Conservation (phyloP, 2,888 invertebrate species). For the Drosophila bunnanda region DNA sequence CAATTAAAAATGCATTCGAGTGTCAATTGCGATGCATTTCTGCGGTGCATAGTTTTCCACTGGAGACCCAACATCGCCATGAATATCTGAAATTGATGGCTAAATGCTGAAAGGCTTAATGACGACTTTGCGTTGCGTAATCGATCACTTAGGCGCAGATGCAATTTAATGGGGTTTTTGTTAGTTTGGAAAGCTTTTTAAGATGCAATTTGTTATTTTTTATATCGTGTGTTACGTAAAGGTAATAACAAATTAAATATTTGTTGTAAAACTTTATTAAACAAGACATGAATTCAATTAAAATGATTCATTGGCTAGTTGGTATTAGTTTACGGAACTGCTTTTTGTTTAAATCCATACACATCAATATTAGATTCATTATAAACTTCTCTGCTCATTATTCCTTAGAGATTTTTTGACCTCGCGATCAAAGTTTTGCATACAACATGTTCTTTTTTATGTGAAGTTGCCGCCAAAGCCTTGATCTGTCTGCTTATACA, state of each 20-base stretch:
- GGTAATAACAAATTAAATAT: too few relatives aligned
- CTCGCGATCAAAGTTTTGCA: not conserved
- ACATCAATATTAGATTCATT: too few relatives aligned
- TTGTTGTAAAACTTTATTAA: not conserved
- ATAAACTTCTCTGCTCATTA: not conserved
- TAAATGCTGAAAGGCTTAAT: conserved; percentile 66
- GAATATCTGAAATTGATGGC: conserved; percentile 61
- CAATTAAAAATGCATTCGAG: conserved; percentile 74
- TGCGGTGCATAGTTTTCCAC: conserved; percentile 12
- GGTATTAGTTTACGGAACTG: not conserved
- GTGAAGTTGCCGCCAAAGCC: conserved; percentile 38
- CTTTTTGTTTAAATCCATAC: too few relatives aligned
- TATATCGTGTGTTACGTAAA: not conserved
- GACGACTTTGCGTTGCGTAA: conserved; percentile 42
- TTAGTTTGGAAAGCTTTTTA: not conserved
- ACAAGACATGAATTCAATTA: not conserved
- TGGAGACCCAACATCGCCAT: conserved; percentile 39
- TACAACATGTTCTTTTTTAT: not conserved
- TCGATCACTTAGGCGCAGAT: conserved; percentile 10
- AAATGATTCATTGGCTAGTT: not conserved
- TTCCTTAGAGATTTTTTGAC: not conserved
- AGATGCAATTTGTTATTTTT: not conserved
- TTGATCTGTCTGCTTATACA: conserved; percentile 24
- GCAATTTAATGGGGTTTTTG: not conserved
- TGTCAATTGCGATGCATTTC: conserved; percentile 63